Base-by-base conservation (phyloP, 92 coral and sea anemone genomes). In the Heliopora coerulea region DNA sequence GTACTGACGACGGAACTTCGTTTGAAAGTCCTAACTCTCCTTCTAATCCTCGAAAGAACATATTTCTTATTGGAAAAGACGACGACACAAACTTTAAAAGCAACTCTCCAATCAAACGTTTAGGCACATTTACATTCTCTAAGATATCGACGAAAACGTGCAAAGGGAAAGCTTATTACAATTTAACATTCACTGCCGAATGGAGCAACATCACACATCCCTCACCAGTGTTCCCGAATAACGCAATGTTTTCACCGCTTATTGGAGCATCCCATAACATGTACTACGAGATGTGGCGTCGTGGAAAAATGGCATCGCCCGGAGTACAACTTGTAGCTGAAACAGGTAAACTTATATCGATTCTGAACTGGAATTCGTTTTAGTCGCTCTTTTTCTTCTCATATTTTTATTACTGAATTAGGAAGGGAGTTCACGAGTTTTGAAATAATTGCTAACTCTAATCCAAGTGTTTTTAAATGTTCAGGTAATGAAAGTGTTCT, bases 301-400 rank as follows among this genome's bases (percentile, higher is more conserved):
- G 75, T 0, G 83, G 76, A 15, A 52, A 54, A 24, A 62, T 56
- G 35, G 87, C 90, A 1, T 73, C 87, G 14, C n/a, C 25, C 17
- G 90, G 90, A 15, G 87, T 86, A 17, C 28, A 68, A 54, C 3
- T 0, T 5, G 85, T 86, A 17, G 90, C 90, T 1, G 90, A 86
- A 68, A 24, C 27, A 25, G 90, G 90, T 83, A 17, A 39, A 15
- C 62, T 17, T 56, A n/a, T n/a, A n/a, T n/a, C n/a, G n/a, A n/a
- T n/a, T n/a, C n/a, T n/a, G n/a, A n/a, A n/a, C n/a, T n/a, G n/a
- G n/a, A n/a, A n/a, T n/a, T n/a, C n/a, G n/a, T n/a, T n/a, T n/a
- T n/a, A n/a, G n/a, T n/a, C 25, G 23, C 11, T 15, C 30, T 56
- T 17, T 17, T 25, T 56, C 62, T 9, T 30, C 62, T 56, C 25